Evolutionary conservation across 2,888 invertebrate genomes (phyloP).

Genomic region (Stenchaetothrips biformis): DNA sequence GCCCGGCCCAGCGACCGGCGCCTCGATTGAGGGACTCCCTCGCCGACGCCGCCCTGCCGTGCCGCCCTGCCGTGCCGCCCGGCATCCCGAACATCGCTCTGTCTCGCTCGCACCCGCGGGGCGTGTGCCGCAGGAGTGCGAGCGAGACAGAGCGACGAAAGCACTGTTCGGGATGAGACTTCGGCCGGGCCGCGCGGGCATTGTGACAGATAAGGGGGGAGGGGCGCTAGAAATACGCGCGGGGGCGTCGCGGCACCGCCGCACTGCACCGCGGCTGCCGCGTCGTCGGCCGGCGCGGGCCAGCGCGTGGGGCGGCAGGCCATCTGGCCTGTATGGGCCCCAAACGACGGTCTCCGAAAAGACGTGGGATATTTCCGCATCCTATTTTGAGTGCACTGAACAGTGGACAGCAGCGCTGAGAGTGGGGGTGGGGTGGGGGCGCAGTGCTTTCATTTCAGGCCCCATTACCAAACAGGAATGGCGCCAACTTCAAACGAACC

Average conservation of each 20-base stretch:
- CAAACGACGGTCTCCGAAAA: background rate
- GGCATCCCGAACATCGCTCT: background rate
- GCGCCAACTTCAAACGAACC: constrained; percentile 22
- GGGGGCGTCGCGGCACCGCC: no score
- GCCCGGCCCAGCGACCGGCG: no score
- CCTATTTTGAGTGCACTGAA: constrained; percentile 3
- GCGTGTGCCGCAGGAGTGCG: background rate
- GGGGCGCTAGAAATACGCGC: no score
- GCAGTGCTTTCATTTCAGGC: constrained; percentile 22
- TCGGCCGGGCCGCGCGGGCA: no score
- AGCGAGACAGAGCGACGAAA: no score
- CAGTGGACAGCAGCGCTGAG: background rate
- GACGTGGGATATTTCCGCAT: constrained; percentile 4
- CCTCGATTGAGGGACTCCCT: background rate
- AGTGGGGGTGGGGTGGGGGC: background rate
- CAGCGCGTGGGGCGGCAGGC: no score
- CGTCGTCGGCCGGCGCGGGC: no score
- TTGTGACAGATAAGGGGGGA: no score
- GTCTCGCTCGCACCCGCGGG: background rate
- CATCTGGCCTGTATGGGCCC: no score
- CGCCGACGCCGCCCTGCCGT: background rate
- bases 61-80: background rate
- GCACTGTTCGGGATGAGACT: no score
- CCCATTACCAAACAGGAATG: constrained; percentile 18
- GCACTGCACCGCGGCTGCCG: no score